Base-by-base conservation (phyloP, 92 coral and sea anemone genomes). In the Plumapathes pennacea region DNA sequence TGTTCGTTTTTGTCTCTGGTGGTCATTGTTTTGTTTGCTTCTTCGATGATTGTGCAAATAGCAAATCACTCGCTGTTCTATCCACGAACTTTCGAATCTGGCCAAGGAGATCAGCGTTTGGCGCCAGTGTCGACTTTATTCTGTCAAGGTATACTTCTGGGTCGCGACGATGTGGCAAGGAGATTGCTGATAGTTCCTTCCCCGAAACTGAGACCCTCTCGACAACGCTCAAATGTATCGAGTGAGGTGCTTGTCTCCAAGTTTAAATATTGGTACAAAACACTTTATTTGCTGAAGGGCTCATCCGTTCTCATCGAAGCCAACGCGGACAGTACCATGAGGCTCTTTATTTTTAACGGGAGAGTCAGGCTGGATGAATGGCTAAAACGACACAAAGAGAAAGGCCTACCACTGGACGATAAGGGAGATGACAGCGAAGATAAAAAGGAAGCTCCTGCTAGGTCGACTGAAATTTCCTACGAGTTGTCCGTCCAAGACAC, bases 311-410 rank as follows among this genome's bases (percentile, higher is more conserved):
- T 64, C 15, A 58, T 87, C 42, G 67, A 83, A 24, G 96, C 90
- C 17, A 45, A 54, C 24, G 82, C 96, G 11, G 80, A 77, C 19
- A 58, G 81, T 28, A 60, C 57, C 32, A 62, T 87, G 23, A 76
- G 73, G 75, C 83, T 87, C 11, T 78, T 83, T 34, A 87, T 87
- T 49, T 87, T 87, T 67, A 87, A 73, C 55, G 88, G 88, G 41
- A 62, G 68, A 58, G 36, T 65, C 46, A 51, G 89, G 46, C 41
- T 83, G 43, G 75, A 87, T 32, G 83, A 80, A 45, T 87, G 96
- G 96, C 52, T 87, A n/a, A 61, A 48, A 37, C 48, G 53, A 38
- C 60, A 34, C 8, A 42, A 36, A 26, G 39, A n/a, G n/a, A n/a
- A n/a, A n/a, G 50, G 53, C 29, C 42, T 44, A 19, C 17, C 38